A percentile compares a stretch with the other conserved stretches of the same genome.
Conservation (phyloP, 1,140 invertebrate species). For the Papilio helenus region DNA sequence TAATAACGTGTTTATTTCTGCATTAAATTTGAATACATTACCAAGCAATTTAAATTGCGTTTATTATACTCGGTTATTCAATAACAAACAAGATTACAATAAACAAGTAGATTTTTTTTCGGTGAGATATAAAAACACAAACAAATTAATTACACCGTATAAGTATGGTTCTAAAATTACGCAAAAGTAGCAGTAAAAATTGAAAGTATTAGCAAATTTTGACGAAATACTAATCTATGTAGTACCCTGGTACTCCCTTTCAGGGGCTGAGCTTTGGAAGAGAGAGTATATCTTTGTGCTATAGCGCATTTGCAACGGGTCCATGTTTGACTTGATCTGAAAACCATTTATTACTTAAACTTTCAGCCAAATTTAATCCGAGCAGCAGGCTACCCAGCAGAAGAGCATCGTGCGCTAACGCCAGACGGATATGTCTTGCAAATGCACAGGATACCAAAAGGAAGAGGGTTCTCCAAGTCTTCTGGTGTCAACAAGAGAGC, state of each 20-base stretch:
- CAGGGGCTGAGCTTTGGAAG: too few species aligned
- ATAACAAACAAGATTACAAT: not conserved
- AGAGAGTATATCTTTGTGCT: too few species aligned
- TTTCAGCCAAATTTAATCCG: constrained; percentile 76
- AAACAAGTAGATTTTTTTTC: not conserved
- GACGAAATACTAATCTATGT: too few species aligned
- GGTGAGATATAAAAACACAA: not conserved
- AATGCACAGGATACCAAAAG: constrained; percentile 85
- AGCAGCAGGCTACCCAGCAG: constrained; percentile 84
- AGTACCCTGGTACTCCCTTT: too few species aligned
- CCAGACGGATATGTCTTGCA: constrained; percentile 89
- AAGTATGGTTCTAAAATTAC: too few species aligned
- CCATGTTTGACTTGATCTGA: too few species aligned
- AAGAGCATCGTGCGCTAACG: constrained; percentile 87
- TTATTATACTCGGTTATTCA: not conserved
- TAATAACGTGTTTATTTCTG: not conserved
- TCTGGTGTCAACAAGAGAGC: constrained; percentile 75
- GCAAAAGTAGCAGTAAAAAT: not conserved
- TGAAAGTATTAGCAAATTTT: not conserved
- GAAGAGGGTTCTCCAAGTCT: constrained; percentile 54
- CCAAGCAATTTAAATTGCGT: not conserved
- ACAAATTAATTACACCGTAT: too few species aligned
- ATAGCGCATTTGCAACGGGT: too few species aligned
- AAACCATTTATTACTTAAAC: not conserved
- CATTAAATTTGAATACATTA: constrained; percentile 6